Evolutionary conservation across 2,888 invertebrate species (phyloP).

Genomic region (Drosophila prolongata): DNA sequence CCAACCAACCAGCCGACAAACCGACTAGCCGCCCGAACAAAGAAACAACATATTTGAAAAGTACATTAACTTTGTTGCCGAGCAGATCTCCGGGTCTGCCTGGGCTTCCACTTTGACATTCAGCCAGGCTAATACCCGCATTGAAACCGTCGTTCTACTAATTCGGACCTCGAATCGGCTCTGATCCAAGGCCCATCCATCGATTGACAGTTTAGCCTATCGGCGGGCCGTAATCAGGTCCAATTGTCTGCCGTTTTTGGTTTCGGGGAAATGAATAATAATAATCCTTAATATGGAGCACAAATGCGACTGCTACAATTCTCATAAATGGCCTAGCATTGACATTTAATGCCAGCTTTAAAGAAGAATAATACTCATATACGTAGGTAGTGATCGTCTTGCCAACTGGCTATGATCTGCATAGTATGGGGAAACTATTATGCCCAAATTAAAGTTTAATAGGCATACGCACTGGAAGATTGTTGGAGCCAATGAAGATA

Average conservation of each 20-base stretch:
- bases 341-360: slow-evolving; percentile 69
- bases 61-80: slow-evolving; percentile 65
- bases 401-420: slow-evolving; percentile 24
- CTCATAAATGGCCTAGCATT: slow-evolving; percentile 69
- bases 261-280: slow-evolving; percentile 66
- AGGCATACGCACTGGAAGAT: not conserved
- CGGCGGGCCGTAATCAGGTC: slow-evolving; percentile 60
- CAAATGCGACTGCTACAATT: slow-evolving; percentile 73
- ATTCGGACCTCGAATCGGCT: slow-evolving; percentile 56
- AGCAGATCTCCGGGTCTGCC: slow-evolving; percentile 23
- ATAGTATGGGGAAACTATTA: slow-evolving; percentile 24
- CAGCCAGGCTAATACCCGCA: slow-evolving; percentile 10
- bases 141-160: slow-evolving; percentile 69
- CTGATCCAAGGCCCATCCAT: slow-evolving; percentile 6
- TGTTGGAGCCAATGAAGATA: not conserved
- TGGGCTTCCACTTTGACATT: slow-evolving; percentile 39
- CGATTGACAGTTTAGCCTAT: slow-evolving; percentile 75
- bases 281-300: slow-evolving; percentile 77
- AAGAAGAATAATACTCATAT: slow-evolving; percentile 14
- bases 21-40: slow-evolving; percentile 39
- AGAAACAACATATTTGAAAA: slow-evolving; percentile 50
- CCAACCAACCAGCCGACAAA: slow-evolving; percentile 31
- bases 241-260: slow-evolving; percentile 74
- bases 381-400: slow-evolving; percentile 1
- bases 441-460: slow-evolving; percentile 21